Conservation (phyloP, 2,797 vertebrate genomes). For the Helicolenus hilgendorfi region DNA sequence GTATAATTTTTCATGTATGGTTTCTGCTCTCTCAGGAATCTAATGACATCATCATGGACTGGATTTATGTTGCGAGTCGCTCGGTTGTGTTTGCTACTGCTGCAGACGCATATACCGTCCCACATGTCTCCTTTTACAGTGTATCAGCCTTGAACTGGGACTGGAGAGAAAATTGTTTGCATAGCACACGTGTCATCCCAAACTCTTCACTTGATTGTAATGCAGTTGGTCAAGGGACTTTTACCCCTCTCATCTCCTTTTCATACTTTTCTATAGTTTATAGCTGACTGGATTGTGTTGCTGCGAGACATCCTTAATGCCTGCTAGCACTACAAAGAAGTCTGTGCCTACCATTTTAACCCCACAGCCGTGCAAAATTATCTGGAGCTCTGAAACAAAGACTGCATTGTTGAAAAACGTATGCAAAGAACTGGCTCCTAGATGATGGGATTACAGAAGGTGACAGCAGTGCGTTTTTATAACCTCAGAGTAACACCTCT, state of each 20-base stretch:
- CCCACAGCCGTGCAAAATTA: background rate
- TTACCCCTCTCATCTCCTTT: background rate
- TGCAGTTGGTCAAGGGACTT: constrained; percentile 10
- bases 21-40: constrained; percentile 61
- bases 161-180: constrained; percentile 26
- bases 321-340: constrained; percentile 34
- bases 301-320: constrained; percentile 1
- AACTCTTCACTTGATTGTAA: constrained; percentile 41
- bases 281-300: constrained; percentile 34
- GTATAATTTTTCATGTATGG: constrained; percentile 59
- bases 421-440: background rate
- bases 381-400: constrained; percentile 3
- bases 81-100: constrained; percentile 38
- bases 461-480: too few species aligned
- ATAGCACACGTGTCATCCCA: constrained; percentile 42
- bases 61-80: constrained; percentile 42
- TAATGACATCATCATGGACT: constrained; percentile 49
- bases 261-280: background rate
- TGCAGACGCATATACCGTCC: constrained; percentile 27
- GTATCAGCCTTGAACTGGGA: constrained; percentile 20
- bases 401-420: background rate
- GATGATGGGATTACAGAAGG: background rate
- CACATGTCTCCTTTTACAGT: constrained; percentile 42
- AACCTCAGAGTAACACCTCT: too few species aligned
- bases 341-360: background rate